These are phyloP conservation scores for Lycia hirtaria DNA, from an alignment of 2,888 invertebrate species.

Conservation along the genomic window DNA sequence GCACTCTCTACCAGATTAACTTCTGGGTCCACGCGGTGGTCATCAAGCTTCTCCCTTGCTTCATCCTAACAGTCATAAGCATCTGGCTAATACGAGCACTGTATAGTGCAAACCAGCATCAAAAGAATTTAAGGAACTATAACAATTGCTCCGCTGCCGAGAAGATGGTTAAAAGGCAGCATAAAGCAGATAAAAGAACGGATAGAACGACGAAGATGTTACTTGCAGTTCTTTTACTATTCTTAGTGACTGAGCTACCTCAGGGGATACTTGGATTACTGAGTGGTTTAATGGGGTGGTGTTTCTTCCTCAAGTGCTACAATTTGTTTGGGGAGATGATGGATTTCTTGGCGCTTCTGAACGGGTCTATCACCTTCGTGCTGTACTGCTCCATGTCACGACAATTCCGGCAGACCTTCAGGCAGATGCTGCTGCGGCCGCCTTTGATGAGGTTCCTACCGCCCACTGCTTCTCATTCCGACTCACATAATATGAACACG, in stretches of 20 bases:
- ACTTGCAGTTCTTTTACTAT: conserved; percentile 93
- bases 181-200: conserved; percentile 89
- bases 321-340: conserved; percentile 93
- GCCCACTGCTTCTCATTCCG: conserved; percentile 85
- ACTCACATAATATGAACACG: conserved; percentile 88
- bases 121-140: conserved; percentile 88
- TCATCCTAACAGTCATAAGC: conserved; percentile 90
- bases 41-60: conserved; percentile 92
- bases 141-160: conserved; percentile 83
- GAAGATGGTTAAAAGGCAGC: conserved; percentile 74
- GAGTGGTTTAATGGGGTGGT: conserved; percentile 88
- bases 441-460: conserved; percentile 86
- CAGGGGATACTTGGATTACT: conserved; percentile 91
- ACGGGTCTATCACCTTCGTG: conserved; percentile 97
- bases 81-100: conserved; percentile 89
- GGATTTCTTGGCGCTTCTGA: conserved; percentile 95
- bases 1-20: conserved; percentile 88
- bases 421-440: conserved; percentile 88
- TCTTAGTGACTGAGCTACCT: conserved; percentile 95
- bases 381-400: conserved; percentile 97
- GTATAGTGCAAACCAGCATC: conserved; percentile 90
- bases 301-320: conserved; percentile 93
- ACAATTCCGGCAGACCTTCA: conserved; percentile 94
- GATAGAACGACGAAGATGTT: conserved; percentile 96
- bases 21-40: conserved; percentile 93